Conservation (phyloP, 2,888 invertebrate genomes). For the Drosophila ustulata region DNA sequence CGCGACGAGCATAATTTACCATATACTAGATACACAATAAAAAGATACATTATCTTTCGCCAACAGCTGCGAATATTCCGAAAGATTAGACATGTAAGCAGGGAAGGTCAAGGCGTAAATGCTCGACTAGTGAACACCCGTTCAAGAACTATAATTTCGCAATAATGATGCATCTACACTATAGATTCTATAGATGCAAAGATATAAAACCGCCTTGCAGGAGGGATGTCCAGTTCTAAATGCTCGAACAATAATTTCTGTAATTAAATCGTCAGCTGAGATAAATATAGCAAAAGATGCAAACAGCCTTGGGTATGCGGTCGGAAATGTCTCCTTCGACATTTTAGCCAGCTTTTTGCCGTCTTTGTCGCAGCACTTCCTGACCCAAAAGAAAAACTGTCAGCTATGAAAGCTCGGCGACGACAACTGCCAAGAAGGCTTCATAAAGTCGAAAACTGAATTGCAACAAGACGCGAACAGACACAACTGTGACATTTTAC, state of each 20-base stretch:
- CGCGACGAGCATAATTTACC: constrained; percentile 34
- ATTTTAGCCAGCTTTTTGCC: background rate
- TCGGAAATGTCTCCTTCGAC: background rate
- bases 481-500: constrained; percentile 55
- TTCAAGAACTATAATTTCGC: background rate
- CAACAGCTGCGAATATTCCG: constrained; percentile 34
- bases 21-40: constrained; percentile 13
- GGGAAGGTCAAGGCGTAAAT: background rate
- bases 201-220: background rate
- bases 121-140: background rate
- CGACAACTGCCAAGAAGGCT: constrained; percentile 30
- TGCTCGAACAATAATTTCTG: background rate
- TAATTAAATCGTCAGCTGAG: background rate
- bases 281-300: background rate
- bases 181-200: background rate
- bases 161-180: background rate
- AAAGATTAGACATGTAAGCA: background rate
- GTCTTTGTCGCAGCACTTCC: constrained; percentile 1
- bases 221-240: background rate
- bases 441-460: constrained; percentile 39
- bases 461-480: constrained; percentile 38
- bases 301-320: background rate
- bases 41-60: constrained; percentile 29
- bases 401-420: constrained; percentile 14
- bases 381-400: constrained; percentile 31